Percentiles rank a stretch among this genome's conserved stretches.
Conservation (phyloP, 2,888 invertebrate species). For the Glyphotaelius pellucidus region DNA sequence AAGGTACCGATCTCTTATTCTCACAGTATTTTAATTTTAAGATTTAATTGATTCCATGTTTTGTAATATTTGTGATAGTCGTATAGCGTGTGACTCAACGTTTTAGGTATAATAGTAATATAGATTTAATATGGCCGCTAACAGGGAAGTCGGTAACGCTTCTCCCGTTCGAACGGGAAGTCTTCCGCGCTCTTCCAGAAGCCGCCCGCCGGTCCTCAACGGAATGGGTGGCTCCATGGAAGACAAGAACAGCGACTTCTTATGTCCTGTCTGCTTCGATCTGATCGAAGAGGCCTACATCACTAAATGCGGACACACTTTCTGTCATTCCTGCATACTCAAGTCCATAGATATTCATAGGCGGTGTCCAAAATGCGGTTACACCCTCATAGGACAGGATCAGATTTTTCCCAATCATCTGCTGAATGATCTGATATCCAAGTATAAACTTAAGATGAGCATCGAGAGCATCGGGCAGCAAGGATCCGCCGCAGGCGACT, state of each 20-base stretch:
- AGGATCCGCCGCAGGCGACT: conserved; percentile 68
- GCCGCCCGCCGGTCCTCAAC: conserved; percentile 75
- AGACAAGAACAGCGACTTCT: conserved; percentile 81
- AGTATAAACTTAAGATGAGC: conserved; percentile 78
- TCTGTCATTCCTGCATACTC: conserved; percentile 89
- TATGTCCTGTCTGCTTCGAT: conserved; percentile 93
- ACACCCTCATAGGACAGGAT: conserved; percentile 82
- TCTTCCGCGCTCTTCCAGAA: conserved; percentile 66
- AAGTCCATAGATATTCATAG: conserved; percentile 81
- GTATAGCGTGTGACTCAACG: neutral
- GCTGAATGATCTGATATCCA: conserved; percentile 88
- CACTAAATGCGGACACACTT: conserved; percentile 95
- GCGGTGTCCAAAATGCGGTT: conserved; percentile 91
- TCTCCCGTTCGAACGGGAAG: conserved; percentile 74
- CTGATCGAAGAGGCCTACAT: conserved; percentile 93
- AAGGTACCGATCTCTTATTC: neutral
- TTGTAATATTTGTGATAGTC: neutral
- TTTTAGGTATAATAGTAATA: neutral
- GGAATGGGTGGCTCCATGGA: conserved; percentile 82
- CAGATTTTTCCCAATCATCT: conserved; percentile 92
- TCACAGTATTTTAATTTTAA: neutral
- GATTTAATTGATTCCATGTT: neutral
- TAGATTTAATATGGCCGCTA: conserved; percentile 69
- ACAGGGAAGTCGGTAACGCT: conserved; percentile 72
- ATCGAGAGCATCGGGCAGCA: conserved; percentile 65